Conservation (phyloP, 2,113 vertebrate genomes). For the Phodopus roborovskii region DNA sequence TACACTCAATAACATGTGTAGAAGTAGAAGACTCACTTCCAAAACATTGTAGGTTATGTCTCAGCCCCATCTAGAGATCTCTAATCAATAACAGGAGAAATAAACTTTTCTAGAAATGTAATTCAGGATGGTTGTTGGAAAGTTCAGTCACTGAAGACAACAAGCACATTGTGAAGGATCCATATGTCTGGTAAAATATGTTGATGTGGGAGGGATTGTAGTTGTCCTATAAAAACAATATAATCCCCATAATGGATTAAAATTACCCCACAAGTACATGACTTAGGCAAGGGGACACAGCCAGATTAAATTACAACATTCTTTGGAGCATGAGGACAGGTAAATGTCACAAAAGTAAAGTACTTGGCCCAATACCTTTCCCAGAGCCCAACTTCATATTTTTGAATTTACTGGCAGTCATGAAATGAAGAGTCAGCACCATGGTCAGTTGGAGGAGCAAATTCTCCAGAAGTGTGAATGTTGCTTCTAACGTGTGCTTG, state of each 20-base stretch:
- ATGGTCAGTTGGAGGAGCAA: background rate
- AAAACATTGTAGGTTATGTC: background rate
- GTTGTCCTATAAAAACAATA: background rate
- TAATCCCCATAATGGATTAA: background rate
- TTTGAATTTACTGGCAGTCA: background rate
- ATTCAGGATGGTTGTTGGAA: too few relatives aligned
- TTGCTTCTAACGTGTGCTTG: background rate
- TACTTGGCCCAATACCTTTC: background rate
- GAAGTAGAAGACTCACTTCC: background rate
- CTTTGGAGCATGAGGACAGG: background rate
- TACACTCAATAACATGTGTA: too few relatives aligned
- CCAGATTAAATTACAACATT: background rate
- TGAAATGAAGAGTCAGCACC: background rate
- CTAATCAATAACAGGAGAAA: background rate
- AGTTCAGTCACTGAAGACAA: background rate
- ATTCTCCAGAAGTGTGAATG: background rate
- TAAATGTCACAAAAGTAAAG: too few relatives aligned
- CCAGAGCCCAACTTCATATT: background rate
- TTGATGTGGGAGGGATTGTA: background rate
- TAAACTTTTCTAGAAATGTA: background rate
- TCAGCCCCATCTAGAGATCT: background rate
- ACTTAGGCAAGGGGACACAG: too few relatives aligned
- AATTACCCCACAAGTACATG: background rate
- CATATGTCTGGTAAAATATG: background rate
- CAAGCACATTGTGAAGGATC: background rate